These are phyloP conservation scores for Zeugodacus cucurbitae DNA, from an alignment of 1,140 invertebrate genomes.

Conservation along the genomic window DNA sequence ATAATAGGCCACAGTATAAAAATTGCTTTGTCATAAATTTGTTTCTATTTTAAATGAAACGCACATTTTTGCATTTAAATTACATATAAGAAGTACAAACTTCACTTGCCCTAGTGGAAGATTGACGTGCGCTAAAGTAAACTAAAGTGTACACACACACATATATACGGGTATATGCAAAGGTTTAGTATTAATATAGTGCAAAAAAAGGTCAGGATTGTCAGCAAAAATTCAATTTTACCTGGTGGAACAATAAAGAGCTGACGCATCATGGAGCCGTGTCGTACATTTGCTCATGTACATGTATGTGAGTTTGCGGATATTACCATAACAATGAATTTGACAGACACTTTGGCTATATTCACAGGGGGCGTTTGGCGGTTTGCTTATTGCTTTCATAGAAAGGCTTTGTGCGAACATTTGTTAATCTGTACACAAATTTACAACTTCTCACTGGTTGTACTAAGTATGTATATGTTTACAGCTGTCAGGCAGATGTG, in stretches of 20 bases:
- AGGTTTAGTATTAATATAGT: too few species aligned
- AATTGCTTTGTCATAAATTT: too few species aligned
- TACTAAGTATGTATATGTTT: too few species aligned
- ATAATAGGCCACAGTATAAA: too few species aligned
- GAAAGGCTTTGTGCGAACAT: not conserved
- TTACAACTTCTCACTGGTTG: too few species aligned
- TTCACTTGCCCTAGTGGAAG: not conserved
- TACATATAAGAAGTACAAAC: not conserved
- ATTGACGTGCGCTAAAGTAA: not conserved
- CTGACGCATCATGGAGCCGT: not conserved
- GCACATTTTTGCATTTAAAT: not conserved
- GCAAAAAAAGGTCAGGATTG: not conserved
- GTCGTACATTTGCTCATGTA: not conserved
- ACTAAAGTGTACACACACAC: not conserved
- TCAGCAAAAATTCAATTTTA: not conserved
- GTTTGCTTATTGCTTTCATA: not conserved
- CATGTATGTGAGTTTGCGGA: not conserved
- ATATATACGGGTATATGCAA: too few species aligned
- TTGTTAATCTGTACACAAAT: too few species aligned
- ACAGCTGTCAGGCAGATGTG: too few species aligned
- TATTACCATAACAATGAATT: not conserved
- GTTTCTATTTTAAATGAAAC: too few species aligned
- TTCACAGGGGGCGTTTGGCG: not conserved
- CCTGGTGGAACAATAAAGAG: not conserved
- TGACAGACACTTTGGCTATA: not conserved